These are phyloP conservation scores for Lagopus muta DNA, from an alignment of 2,113 vertebrate genomes.

Conservation along the genomic window DNA sequence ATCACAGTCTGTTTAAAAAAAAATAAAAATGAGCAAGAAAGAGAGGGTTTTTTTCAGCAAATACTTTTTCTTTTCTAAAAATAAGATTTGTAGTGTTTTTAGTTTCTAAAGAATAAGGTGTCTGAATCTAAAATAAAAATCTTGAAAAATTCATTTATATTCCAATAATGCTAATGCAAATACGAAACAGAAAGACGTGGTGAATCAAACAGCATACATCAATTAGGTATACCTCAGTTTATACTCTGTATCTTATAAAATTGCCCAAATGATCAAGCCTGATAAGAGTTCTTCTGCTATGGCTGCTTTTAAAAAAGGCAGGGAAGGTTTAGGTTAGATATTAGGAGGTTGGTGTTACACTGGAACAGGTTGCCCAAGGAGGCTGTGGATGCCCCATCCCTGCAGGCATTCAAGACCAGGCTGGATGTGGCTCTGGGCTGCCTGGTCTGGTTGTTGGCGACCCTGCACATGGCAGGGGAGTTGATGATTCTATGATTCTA, in stretches of 20 bases:
- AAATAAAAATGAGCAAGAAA: background rate
- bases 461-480: too few species aligned
- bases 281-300: background rate
- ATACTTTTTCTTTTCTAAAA: background rate
- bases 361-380: too few species aligned
- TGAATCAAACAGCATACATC: background rate
- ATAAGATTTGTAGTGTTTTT: background rate
- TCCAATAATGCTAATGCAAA: background rate
- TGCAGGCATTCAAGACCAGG: too few species aligned
- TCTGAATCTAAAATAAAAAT: background rate
- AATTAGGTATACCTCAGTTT: background rate
- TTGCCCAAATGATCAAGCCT: background rate
- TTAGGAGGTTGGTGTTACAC: too few species aligned
- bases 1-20: background rate
- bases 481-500: too few species aligned
- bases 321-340: too few species aligned
- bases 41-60: background rate
- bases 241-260: background rate
- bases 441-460: too few species aligned
- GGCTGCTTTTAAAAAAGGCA: background rate
- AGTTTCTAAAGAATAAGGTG: background rate
- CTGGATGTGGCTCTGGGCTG: too few species aligned
- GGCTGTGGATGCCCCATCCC: too few species aligned
- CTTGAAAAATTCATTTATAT: background rate
- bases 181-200: background rate